Evolutionary conservation across 2,888 invertebrate genomes (phyloP).

Genomic region (Ophion slaviceki): DNA sequence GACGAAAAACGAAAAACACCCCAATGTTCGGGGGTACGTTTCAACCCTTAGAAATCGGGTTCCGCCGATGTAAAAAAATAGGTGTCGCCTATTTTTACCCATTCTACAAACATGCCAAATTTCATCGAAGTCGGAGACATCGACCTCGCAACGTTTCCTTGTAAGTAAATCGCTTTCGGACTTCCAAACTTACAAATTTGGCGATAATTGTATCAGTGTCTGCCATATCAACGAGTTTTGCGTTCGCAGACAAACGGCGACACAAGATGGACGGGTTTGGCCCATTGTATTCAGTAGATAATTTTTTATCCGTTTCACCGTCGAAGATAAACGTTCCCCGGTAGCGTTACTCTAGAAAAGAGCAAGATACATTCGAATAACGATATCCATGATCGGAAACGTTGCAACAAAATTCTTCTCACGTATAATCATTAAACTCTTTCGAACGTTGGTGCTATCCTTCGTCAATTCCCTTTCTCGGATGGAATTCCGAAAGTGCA

Average conservation of each 20-base stretch:
- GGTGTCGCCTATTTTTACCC: no score
- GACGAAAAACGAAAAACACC: no score
- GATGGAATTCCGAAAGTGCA: conserved; percentile 48
- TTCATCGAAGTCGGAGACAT: no score
- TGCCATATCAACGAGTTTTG: no score
- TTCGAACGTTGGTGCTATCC: conserved; percentile 18
- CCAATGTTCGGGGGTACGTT: no score
- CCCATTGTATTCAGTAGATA: conserved; percentile 27
- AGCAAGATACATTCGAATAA: conserved; percentile 40
- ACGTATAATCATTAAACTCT: conserved; percentile 40
- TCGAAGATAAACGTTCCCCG: conserved; percentile 55
- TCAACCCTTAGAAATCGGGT: no score
- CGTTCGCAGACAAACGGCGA: no score
- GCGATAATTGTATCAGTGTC: background rate
- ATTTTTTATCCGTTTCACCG: conserved; percentile 44
- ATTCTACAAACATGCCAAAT: no score
- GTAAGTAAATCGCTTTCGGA: no score
- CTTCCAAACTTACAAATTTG: background rate
- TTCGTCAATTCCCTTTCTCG: conserved; percentile 37
- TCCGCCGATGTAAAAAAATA: no score
- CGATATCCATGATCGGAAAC: conserved; percentile 56
- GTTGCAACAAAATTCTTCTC: conserved; percentile 57
- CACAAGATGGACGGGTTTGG: background rate
- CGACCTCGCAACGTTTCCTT: no score
- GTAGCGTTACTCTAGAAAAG: conserved; percentile 37